Evolutionary conservation across 2,113 vertebrate species (phyloP), one percentile per base, ranked within the genome.

Genomic region (Ptilorrhoa leucosticta): DNA sequence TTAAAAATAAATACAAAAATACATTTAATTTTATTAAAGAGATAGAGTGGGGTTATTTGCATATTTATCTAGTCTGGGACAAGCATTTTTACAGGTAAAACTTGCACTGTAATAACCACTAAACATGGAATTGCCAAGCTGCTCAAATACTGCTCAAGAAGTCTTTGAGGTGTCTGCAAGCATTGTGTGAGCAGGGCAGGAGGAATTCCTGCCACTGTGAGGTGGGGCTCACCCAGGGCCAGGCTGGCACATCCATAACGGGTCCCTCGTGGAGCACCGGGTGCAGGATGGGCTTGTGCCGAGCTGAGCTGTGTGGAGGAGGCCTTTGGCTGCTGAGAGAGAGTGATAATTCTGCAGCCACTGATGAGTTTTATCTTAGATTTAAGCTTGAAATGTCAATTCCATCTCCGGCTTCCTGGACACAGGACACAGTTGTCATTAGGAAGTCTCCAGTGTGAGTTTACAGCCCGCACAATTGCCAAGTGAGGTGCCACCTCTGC

Each of bases 1-100:
- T 65, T 48, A 27, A 28, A 22, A 72, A 7, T 27, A 51, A 71
- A 60, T 68, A 19, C 12, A 11, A 81, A 73, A 83, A 61, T 37
- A 3, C 7, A 33, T 57, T 35, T 33, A 13, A 28, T 90, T 79
- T 80, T 50, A n/a, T 58, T 53, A 78, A 83, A 47, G 27, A 17
- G 30, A 13, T 0, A 0, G 8, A 13, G 13, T 0, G 0, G 4
- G 1, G 6, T 39, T 81, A 11, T 60, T 87, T 77, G 18, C 7
- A 2, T 73, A n/a, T 53, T 89, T 70, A 37, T 51, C 47, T 28
- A 42, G 20, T 40, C 33, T 7, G 2, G 27, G 26, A 19, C 20
- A 78, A 58, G 17, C 2, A 0, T 58, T 89, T 83, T 79, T 75
- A 56, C 56, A 44, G n/a, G n/a, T 68, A 71, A 64, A 44, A 28